These are phyloP conservation scores for Prionailurus viverrinus DNA, from an alignment of 2,113 vertebrate genomes.

Conservation along the genomic window DNA sequence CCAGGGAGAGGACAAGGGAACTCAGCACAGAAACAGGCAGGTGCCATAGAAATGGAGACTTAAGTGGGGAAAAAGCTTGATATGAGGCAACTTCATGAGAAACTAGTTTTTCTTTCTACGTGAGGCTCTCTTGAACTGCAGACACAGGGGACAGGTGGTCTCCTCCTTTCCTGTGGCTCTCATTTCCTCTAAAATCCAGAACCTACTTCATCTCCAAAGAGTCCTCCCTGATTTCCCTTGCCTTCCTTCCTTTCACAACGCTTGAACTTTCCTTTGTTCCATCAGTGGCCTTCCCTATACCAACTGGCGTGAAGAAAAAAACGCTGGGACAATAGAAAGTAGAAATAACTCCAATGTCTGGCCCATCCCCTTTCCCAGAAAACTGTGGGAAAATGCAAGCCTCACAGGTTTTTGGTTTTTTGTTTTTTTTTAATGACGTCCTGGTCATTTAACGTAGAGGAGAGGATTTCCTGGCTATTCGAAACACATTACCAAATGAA, in stretches of 20 bases:
- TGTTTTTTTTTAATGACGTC: neutral
- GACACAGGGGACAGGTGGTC: neutral
- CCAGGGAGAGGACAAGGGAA: neutral
- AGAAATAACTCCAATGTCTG: neutral
- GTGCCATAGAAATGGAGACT: neutral
- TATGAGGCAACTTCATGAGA: neutral
- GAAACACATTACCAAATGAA: neutral
- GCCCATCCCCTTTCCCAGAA: neutral
- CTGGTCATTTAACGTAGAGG: neutral
- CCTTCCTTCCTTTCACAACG: neutral
- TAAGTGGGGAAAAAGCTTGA: neutral
- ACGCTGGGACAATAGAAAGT: neutral
- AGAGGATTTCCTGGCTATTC: conserved; percentile 46
- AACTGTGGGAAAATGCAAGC: conserved; percentile 27
- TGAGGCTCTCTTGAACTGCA: neutral
- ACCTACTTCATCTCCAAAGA: neutral
- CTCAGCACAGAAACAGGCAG: neutral
- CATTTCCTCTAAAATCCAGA: conserved; percentile 16
- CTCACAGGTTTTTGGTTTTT: neutral
- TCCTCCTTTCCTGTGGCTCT: neutral
- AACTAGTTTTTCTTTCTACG: neutral
- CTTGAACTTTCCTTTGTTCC: neutral
- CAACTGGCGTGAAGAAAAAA: neutral
- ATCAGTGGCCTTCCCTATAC: neutral
- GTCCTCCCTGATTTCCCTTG: neutral